phyloP scores from a whole-genome alignment of 2,797 vertebrate species.

The Triplophysa yarkandensis region DNA sequence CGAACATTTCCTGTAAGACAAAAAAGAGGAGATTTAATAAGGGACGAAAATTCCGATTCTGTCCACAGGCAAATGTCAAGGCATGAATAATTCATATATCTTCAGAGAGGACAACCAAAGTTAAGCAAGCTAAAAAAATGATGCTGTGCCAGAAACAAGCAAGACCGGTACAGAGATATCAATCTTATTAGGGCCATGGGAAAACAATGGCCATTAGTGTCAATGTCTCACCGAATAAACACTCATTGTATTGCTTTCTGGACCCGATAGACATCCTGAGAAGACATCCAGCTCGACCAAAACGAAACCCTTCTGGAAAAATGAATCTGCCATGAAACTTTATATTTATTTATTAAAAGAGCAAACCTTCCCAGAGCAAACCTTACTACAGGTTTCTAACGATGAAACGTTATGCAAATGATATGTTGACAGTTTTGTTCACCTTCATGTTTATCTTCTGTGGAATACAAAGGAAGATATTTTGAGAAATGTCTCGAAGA shows the following conservation, averaged over 20 bases:
- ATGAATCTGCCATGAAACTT: not conserved
- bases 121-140: not conserved
- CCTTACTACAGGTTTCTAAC: no score
- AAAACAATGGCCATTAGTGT: not conserved
- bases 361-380: no score
- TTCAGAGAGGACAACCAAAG: constrained; percentile 7
- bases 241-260: constrained; percentile 2
- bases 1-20: constrained; percentile 81
- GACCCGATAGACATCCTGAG: not conserved
- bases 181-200: constrained; percentile 6
- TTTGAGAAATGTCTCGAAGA: no score
- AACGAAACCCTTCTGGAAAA: not conserved
- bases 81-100: constrained; percentile 45
- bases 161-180: constrained; percentile 4
- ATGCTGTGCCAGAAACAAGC: constrained; percentile 24
- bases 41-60: constrained; percentile 15
- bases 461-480: no score
- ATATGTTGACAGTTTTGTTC: no score
- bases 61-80: constrained; percentile 43
- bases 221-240: not conserved
- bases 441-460: no score
- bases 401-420: no score
- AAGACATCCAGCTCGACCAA: constrained; percentile 1
- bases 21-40: constrained; percentile 8
- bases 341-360: no score